phyloP scores from a whole-genome alignment of 2,113 vertebrate genomes.

The Serinus canaria region DNA sequence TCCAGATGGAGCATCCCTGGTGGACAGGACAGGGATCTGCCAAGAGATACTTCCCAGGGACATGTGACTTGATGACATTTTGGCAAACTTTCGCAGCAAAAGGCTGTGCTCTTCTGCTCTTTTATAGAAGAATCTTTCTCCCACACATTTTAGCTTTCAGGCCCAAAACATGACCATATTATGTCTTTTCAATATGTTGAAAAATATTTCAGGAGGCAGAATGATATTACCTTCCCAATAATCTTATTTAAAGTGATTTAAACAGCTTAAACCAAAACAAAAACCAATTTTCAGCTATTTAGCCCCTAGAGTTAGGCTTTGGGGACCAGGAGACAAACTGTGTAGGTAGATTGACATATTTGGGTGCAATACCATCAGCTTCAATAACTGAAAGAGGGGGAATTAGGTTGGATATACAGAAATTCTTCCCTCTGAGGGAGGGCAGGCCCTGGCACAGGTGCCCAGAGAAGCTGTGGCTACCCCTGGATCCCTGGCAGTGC shows the following conservation, averaged over 20 bases:
- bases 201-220: not conserved
- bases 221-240: not conserved
- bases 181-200: not conserved
- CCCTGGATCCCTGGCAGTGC: not conserved
- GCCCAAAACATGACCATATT: not conserved
- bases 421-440: not conserved
- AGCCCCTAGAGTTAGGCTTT: not conserved
- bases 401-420: not conserved
- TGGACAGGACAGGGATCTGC: not conserved
- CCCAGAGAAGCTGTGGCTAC: not conserved
- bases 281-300: not conserved
- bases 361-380: not conserved
- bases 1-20: constrained; percentile 8
- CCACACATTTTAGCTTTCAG: not conserved
- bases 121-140: not conserved
- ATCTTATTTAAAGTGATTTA: not conserved
- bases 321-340: not conserved
- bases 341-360: not conserved
- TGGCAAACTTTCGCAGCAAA: not conserved
- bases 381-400: not conserved
- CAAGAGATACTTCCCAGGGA: not conserved
- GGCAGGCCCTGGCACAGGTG: not conserved
- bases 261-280: not conserved
- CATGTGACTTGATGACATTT: not conserved
- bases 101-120: not conserved